These are phyloP conservation scores for Cenopis cana DNA, from an alignment of 2,888 invertebrate genomes.

Conservation along the genomic window DNA sequence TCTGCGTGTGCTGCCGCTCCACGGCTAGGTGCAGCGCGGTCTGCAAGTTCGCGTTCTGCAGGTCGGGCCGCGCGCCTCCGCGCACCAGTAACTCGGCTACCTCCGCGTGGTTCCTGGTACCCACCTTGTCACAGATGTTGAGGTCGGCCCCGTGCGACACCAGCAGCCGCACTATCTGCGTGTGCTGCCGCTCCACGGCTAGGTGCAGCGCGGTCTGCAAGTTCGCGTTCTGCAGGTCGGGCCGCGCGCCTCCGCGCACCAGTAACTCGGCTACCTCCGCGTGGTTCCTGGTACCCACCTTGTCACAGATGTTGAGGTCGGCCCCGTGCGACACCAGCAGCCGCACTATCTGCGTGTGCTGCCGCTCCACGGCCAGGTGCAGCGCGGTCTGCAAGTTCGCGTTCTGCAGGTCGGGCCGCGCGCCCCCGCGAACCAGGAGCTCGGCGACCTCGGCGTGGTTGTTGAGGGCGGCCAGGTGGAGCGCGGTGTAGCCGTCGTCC, in stretches of 20 bases:
- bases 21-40: conserved; percentile 97
- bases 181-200: conserved; percentile 94
- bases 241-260: too few relatives aligned
- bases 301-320: conserved; percentile 99
- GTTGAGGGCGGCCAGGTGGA: conserved; percentile 97
- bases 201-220: conserved; percentile 96
- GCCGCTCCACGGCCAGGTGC: conserved; percentile 97
- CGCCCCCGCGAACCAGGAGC: too few relatives aligned
- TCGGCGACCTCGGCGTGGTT: conserved; percentile 82
- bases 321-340: conserved; percentile 96
- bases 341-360: conserved; percentile 78
- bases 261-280: too few relatives aligned
- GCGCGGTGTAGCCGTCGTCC: conserved; percentile 98
- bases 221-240: conserved; percentile 43
- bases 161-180: conserved; percentile 85
- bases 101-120: conserved; percentile 75
- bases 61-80: too few relatives aligned
- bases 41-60: conserved; percentile 83
- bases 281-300: conserved; percentile 84
- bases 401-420: too few relatives aligned
- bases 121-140: conserved; percentile 97
- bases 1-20: conserved; percentile 97
- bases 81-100: too few relatives aligned
- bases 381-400: conserved; percentile 91
- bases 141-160: conserved; percentile 97